phyloP scores from a whole-genome alignment of 2,113 vertebrate species.

The Garra rufa region DNA sequence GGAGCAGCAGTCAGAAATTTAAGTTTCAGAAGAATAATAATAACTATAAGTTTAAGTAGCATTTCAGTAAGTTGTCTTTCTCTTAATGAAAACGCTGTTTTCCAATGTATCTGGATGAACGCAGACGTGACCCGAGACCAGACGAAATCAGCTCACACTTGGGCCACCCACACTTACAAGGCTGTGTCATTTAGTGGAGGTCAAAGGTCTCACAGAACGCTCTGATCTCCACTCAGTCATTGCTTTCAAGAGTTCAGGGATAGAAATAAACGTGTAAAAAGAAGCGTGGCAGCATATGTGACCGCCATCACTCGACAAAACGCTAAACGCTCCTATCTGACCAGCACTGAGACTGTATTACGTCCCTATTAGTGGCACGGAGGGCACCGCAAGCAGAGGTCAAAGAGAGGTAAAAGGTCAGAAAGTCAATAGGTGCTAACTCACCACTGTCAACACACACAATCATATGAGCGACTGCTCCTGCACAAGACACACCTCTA shows the following conservation, averaged over 20 bases:
- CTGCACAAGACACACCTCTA: slow-evolving; percentile 49
- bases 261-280: slow-evolving; percentile 14
- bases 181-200: slow-evolving; percentile 94
- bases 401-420: slow-evolving; percentile 79
- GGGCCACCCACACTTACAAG: slow-evolving; percentile 81
- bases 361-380: slow-evolving; percentile 79
- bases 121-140: not conserved
- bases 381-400: slow-evolving; percentile 66
- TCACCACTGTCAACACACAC: slow-evolving; percentile 95
- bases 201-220: slow-evolving; percentile 91
- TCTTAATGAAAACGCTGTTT: no score
- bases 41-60: no score
- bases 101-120: no score
- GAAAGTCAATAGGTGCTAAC: slow-evolving; percentile 89
- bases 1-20: no score
- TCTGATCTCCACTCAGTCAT: slow-evolving; percentile 95
- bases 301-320: slow-evolving; percentile 72
- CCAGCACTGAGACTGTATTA: slow-evolving; percentile 44
- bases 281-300: slow-evolving; percentile 55
- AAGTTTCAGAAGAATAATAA: no score
- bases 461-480: slow-evolving; percentile 72
- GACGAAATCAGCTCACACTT: slow-evolving; percentile 42
- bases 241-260: slow-evolving; percentile 79
- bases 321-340: slow-evolving; percentile 76
- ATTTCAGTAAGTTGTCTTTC: no score